Percentiles rank a stretch among this genome's conserved stretches.
These are phyloP conservation scores for Drosophila carrolli DNA, from an alignment of 1,140 invertebrate genomes.

Conservation along the genomic window DNA sequence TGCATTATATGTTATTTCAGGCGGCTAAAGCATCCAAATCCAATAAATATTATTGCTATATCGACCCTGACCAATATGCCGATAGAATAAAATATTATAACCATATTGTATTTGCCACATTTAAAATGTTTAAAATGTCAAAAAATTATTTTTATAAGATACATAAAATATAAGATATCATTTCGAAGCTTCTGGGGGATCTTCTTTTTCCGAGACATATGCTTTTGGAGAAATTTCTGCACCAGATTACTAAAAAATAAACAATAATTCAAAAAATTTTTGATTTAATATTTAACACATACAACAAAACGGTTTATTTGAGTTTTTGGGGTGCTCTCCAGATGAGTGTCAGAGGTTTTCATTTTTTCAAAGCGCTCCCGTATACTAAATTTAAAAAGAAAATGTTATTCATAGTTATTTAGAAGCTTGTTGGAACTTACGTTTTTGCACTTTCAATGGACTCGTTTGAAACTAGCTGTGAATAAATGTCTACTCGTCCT, in stretches of 20 bases:
- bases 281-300: conserved; percentile 82
- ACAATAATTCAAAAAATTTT: neutral
- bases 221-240: neutral
- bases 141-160: conserved; percentile 51
- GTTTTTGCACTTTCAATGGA: conserved; percentile 90
- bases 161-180: conserved; percentile 42
- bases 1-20: conserved; percentile 76
- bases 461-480: conserved; percentile 87
- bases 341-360: conserved; percentile 86
- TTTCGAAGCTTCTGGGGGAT: conserved; percentile 3
- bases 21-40: conserved; percentile 98
- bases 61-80: conserved; percentile 99
- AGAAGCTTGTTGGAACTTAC: conserved; percentile 69
- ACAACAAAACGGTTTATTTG: conserved; percentile 95
- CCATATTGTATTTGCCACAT: conserved; percentile 60
- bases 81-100: conserved; percentile 89
- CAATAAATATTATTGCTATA: conserved; percentile 99
- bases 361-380: conserved; percentile 94
- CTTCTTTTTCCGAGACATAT: neutral
- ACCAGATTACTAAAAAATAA: neutral
- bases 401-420: neutral
- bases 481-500: conserved; percentile 77
- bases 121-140: conserved; percentile 51
- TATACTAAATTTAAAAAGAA: conserved; percentile 86
- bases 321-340: conserved; percentile 85